Evolutionary conservation across 2,797 vertebrate species (phyloP).

Genomic region (Mus minutoides): DNA sequence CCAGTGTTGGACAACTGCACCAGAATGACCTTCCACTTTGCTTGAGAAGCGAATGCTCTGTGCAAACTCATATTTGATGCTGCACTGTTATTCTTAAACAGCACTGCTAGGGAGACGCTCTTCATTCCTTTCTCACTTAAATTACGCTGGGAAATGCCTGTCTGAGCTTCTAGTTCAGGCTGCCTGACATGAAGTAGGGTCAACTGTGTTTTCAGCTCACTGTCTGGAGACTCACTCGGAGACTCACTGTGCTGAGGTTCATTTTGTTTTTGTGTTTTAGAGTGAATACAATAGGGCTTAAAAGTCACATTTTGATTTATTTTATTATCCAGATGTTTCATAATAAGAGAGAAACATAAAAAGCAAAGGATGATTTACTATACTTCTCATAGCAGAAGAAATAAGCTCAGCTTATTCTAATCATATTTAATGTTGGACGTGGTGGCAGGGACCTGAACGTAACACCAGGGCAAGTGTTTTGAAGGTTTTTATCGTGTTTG

Average conservation of each 20-base stretch:
- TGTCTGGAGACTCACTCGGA: not conserved
- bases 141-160: conserved; percentile 37
- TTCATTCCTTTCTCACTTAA: conserved; percentile 20
- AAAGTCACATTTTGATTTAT: conserved; percentile 2
- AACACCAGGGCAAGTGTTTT: not conserved
- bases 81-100: conserved; percentile 65
- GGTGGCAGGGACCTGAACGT: conserved; percentile 47
- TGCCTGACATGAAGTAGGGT: not conserved
- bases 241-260: not conserved
- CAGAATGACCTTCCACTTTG: not conserved
- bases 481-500: not conserved
- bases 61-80: conserved; percentile 71
- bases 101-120: conserved; percentile 56
- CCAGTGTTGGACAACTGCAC: fast-evolving
- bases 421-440: conserved; percentile 64
- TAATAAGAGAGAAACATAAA: not conserved
- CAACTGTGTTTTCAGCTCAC: not conserved
- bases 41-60: conserved; percentile 66
- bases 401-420: conserved; percentile 51
- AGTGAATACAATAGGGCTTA: not conserved
- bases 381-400: conserved; percentile 69
- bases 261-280: not conserved
- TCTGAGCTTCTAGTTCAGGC: not conserved
- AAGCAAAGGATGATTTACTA: conserved; percentile 66
- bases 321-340: conserved; percentile 39